A percentile compares a stretch with the other conserved stretches of the same genome.
Evolutionary conservation across 35 echinoderm and acorn worm species (phyloP).

Genomic region (Diadema setosum): DNA sequence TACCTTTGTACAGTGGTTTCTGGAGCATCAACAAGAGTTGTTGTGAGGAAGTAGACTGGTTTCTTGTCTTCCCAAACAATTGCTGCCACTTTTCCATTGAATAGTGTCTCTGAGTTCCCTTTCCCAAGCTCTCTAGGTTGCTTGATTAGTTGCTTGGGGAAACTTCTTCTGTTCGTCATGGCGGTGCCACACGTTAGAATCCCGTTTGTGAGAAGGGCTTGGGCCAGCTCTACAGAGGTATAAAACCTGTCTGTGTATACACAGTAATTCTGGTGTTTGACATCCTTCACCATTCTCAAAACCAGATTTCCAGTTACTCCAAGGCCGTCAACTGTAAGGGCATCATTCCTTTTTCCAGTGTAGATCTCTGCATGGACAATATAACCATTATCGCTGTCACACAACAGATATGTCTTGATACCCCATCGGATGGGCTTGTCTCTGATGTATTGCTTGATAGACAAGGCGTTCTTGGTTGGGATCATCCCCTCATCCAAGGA

Average conservation of each 20-base stretch:
- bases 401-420: slow-evolving; percentile 34
- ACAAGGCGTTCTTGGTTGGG: slow-evolving; percentile 35
- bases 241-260: slow-evolving; percentile 52
- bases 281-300: slow-evolving; percentile 10
- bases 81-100: slow-evolving; percentile 60
- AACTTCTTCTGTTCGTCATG: slow-evolving; percentile 35
- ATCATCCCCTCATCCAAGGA: slow-evolving; percentile 60
- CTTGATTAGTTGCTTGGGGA: slow-evolving; percentile 11
- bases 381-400: slow-evolving; percentile 35
- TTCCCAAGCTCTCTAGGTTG: not conserved
- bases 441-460: slow-evolving; percentile 44
- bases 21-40: slow-evolving; percentile 35
- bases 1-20: slow-evolving; percentile 41
- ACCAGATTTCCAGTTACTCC: slow-evolving; percentile 43
- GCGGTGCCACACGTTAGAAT: slow-evolving; percentile 18
- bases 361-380: slow-evolving; percentile 47
- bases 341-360: slow-evolving; percentile 42
- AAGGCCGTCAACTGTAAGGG: not conserved
- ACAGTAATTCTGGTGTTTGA: slow-evolving; percentile 31
- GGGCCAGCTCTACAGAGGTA: not conserved
- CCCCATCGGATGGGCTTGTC: slow-evolving; percentile 35
- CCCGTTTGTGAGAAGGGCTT: not conserved
- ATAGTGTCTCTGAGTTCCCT: slow-evolving; percentile 23
- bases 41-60: slow-evolving; percentile 49
- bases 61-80: slow-evolving; percentile 56